Conservation (phyloP, 2,113 vertebrate genomes). For the Gopherus evgoodei region DNA sequence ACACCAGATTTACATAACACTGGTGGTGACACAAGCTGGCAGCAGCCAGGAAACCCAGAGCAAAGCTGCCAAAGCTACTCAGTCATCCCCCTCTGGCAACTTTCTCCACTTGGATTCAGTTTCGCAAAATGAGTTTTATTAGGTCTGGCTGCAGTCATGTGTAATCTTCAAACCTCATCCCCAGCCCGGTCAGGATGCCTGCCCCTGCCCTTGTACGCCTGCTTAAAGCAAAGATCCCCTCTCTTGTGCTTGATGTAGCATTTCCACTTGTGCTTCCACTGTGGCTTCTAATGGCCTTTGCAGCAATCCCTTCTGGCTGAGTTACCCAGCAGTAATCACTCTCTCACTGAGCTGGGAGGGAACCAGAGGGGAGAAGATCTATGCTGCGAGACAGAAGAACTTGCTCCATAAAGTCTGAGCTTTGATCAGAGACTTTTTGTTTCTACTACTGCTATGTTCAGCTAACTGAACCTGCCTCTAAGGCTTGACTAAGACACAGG, state of each 20-base stretch:
- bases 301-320: slow-evolving; percentile 10
- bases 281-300: not conserved
- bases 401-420: slow-evolving; percentile 5
- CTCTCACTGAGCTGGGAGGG: slow-evolving; percentile 47
- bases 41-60: slow-evolving; percentile 45
- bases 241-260: not conserved
- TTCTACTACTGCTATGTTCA: not conserved
- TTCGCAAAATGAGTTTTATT: slow-evolving; percentile 55
- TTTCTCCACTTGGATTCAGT: slow-evolving; percentile 58
- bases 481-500: not conserved
- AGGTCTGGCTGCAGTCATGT: slow-evolving; percentile 32
- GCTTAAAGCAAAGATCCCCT: not conserved
- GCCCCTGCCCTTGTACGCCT: not conserved
- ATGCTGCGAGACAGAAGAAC: slow-evolving; percentile 34
- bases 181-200: not conserved
- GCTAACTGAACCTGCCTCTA: slow-evolving; percentile 28
- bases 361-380: slow-evolving; percentile 19
- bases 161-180: slow-evolving; percentile 41
- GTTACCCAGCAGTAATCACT: slow-evolving; percentile 50
- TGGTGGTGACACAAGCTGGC: slow-evolving; percentile 71
- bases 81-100: slow-evolving; percentile 52
- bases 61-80: slow-evolving; percentile 62
- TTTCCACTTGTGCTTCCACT: not conserved
- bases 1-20: slow-evolving; percentile 75
- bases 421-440: slow-evolving; percentile 9